Conservation (phyloP, 2,113 vertebrate species). For the Microtus montanus region DNA sequence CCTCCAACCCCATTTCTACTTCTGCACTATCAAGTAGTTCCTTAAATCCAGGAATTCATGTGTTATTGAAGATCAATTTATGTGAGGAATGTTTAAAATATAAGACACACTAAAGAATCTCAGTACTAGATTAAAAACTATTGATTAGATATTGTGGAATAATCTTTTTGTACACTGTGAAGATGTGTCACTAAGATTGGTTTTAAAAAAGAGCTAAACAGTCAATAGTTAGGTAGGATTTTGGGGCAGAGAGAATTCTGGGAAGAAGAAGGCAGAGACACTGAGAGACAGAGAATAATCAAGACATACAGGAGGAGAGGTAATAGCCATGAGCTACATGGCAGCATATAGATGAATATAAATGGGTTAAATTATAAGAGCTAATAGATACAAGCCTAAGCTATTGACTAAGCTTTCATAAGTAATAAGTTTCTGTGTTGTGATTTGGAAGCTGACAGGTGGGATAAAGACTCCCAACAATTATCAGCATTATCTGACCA, state of each 20-base stretch:
- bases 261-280: background rate
- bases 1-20: no score
- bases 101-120: background rate
- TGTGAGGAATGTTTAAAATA: conserved; percentile 5
- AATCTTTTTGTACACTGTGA: background rate
- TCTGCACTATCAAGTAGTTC: no score
- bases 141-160: background rate
- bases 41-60: background rate
- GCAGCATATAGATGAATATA: background rate
- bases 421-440: background rate
- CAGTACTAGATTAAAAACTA: background rate
- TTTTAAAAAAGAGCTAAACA: background rate
- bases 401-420: background rate
- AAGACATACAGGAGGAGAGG: background rate
- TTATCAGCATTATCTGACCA: background rate
- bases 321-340: background rate
- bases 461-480: background rate
- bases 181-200: background rate
- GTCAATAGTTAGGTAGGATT: background rate
- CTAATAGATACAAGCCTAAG: background rate
- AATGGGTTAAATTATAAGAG: background rate
- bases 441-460: background rate
- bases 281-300: background rate
- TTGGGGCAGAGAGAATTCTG: background rate
- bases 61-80: background rate